Base-by-base conservation (phyloP, 2,888 invertebrate species). In the Drosophila kuntzei region DNA sequence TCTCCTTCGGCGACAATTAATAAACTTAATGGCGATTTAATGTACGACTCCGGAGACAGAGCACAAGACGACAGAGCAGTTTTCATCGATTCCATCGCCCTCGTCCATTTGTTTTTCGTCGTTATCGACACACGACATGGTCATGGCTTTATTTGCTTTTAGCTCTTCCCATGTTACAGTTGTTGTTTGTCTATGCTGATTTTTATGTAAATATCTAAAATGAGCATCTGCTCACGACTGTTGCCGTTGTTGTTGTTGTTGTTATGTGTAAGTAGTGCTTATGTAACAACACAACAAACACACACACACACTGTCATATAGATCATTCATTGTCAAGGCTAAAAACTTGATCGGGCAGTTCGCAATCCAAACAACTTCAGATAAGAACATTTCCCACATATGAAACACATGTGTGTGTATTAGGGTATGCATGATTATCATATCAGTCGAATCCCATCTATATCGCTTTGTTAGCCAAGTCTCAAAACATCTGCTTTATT, bases 1-100 rank as follows among this genome's bases (percentile, higher is more conserved):
- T n/a, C n/a, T 82, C 70, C 87, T 73, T 71, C 68, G 74, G 66
- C 79, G 76, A 79, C 86, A 89, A 89, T 86, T 89, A 86, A 89
- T 86, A 86, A 89, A 89, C 77, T 87, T 87, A 86, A 86, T 86
- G 85, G 85, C 87, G 58, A 84, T 89, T 89, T 86, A 89, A 89
- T 89, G 87, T 89, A 87, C 69, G 53, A 63, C 64, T 49, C 54
- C 61, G 43, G 47, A 62, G 57, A 58, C 55, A 47, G 55, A 47
- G 55, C 37, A 44, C 32, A 36, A 53, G 34, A 44, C 34, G 25
- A 8, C 54, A 54, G 29, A 29, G n/a, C 22, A 9, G 54, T 43
- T 43, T 34, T 37, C 22, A 41, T 8, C 54, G 29, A 34, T 47
- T 58, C 43, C 44, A 20, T 36, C 12, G 29, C 12, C 51, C 50